Percentiles rank a stretch among this genome's conserved stretches.
Evolutionary conservation across 1,140 invertebrate species (phyloP).

Genomic region (Leptonema lineaticorne): DNA sequence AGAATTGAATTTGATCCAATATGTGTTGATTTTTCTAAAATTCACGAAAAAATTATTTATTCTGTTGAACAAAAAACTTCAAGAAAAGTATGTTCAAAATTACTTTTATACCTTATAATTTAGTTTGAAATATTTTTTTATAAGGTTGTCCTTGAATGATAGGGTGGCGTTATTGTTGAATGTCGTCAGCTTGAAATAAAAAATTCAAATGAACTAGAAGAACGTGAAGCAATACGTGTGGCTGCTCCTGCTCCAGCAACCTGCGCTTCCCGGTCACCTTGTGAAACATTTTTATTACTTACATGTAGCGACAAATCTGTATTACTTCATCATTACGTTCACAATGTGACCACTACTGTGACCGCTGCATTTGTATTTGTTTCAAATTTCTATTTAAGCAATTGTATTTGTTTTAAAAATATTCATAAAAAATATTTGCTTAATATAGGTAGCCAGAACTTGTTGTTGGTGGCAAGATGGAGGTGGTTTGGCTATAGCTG

Average conservation of each 20-base stretch:
- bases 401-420: background rate
- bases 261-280: constrained; percentile 43
- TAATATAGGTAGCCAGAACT: constrained; percentile 29
- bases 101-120: background rate
- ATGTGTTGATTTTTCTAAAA: constrained; percentile 38
- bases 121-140: background rate
- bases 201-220: constrained; percentile 35
- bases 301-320: constrained; percentile 51
- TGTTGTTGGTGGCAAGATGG: constrained; percentile 37
- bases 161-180: constrained; percentile 50
- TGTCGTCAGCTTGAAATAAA: constrained; percentile 49
- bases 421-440: background rate
- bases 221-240: constrained; percentile 43
- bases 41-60: constrained; percentile 37
- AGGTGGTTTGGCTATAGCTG: constrained; percentile 23
- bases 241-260: constrained; percentile 47
- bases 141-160: too few relatives aligned
- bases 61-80: constrained; percentile 41
- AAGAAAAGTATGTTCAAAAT: constrained; percentile 29
- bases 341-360: constrained; percentile 37
- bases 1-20: constrained; percentile 39
- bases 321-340: constrained; percentile 31
- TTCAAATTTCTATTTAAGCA: background rate
- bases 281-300: constrained; percentile 45
- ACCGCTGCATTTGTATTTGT: constrained; percentile 35